Conservation (phyloP, 1,140 invertebrate genomes). For the Caenorhabditis tropicalis region DNA sequence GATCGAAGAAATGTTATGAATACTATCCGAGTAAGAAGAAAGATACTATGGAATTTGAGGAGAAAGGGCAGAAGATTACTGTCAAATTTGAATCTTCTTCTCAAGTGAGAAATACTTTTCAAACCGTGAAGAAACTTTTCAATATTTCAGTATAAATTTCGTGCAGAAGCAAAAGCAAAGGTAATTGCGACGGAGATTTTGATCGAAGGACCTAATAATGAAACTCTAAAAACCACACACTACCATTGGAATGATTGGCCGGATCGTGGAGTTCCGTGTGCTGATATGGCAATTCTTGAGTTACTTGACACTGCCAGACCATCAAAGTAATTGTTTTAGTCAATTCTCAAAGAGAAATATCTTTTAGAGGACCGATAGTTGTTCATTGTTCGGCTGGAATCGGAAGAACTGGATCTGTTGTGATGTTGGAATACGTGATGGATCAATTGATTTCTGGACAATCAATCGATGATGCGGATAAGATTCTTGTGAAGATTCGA, state of each 20-base stretch:
- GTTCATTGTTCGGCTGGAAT: conserved; percentile 50
- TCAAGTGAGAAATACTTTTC: neutral
- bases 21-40: conserved; percentile 19
- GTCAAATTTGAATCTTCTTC: conserved; percentile 15
- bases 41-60: neutral
- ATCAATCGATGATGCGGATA: neutral
- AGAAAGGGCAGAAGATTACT: neutral
- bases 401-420: conserved; percentile 38
- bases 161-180: neutral
- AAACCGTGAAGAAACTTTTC: too few species aligned
- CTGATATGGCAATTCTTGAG: conserved; percentile 35
- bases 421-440: conserved; percentile 36
- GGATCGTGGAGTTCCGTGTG: conserved; percentile 30
- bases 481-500: conserved; percentile 14
- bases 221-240: neutral
- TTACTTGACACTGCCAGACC: neutral
- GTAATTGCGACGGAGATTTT: neutral
- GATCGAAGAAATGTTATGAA: conserved; percentile 24
- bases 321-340: neutral
- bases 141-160: neutral
- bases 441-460: conserved; percentile 4
- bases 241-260: conserved; percentile 44
- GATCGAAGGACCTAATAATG: neutral
- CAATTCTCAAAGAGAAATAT: neutral
- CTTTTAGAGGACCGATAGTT: conserved; percentile 23